A percentile compares a stretch with the other conserved stretches of the same genome.
These are phyloP conservation scores for Epicauta chinensis DNA, from an alignment of 1,140 invertebrate species.

Conservation along the genomic window DNA sequence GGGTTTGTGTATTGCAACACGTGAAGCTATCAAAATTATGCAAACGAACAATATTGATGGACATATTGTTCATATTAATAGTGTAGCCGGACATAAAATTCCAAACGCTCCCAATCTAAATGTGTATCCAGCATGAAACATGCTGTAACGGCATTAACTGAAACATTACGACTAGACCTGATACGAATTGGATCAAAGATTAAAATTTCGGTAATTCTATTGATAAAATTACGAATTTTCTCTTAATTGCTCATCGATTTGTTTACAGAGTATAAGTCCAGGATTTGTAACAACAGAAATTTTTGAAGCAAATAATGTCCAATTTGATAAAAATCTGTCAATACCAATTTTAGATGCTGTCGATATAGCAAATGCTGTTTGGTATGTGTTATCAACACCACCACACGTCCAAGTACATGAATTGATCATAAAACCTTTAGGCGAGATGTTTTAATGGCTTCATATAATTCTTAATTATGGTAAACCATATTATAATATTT, in stretches of 20 bases:
- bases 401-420: conserved; percentile 52
- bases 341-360: conserved; percentile 33
- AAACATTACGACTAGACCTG: conserved; percentile 50
- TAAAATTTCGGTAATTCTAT: conserved; percentile 18
- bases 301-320: conserved; percentile 9
- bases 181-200: conserved; percentile 11
- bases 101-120: no score
- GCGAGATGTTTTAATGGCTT: no score
- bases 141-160: conserved; percentile 52
- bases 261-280: conserved; percentile 20
- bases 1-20: no score
- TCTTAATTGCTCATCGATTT: background rate
- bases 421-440: conserved; percentile 11
- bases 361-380: conserved; percentile 52
- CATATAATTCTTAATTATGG: no score
- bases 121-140: conserved; percentile 56
- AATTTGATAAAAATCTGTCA: conserved; percentile 26
- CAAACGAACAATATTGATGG: no score
- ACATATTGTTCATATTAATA: no score
- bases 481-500: no score
- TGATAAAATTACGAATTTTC: background rate
- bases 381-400: conserved; percentile 53
- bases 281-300: conserved; percentile 17
- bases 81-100: no score
- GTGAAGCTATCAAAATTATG: no score